Evolutionary conservation across 2,113 vertebrate species (phyloP).

Genomic region (Proterorhinus semilunaris): DNA sequence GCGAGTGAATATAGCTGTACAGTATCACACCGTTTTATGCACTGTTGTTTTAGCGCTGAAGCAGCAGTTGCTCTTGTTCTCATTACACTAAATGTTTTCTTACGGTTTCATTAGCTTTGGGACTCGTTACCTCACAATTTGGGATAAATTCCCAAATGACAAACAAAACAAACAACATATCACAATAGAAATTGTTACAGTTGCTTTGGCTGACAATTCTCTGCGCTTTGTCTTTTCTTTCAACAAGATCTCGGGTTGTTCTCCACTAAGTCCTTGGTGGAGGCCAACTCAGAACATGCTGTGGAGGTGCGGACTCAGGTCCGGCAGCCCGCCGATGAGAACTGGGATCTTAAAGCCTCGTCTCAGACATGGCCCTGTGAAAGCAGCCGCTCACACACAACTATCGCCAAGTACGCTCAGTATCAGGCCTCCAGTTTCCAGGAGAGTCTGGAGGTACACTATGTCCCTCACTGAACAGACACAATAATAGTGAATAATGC

Average conservation of each 20-base stretch:
- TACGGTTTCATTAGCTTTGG: neutral
- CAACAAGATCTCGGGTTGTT: slow-evolving; percentile 86
- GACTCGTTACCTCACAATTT: too few relatives aligned
- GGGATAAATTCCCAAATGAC: too few relatives aligned
- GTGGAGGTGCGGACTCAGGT: slow-evolving; percentile 92
- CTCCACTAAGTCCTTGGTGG: slow-evolving; percentile 91
- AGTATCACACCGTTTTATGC: too few relatives aligned
- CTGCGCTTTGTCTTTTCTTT: slow-evolving; percentile 1
- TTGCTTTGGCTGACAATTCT: neutral
- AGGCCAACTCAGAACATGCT: slow-evolving; percentile 85
- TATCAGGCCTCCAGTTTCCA: slow-evolving; percentile 93
- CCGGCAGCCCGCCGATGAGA: slow-evolving; percentile 90
- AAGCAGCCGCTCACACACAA: slow-evolving; percentile 92
- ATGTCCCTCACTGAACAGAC: slow-evolving; percentile 24
- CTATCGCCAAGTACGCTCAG: slow-evolving; percentile 91
- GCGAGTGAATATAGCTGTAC: too few relatives aligned
- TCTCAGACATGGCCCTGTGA: slow-evolving; percentile 89
- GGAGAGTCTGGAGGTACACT: slow-evolving; percentile 85
- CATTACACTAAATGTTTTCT: neutral
- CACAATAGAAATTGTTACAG: neutral
- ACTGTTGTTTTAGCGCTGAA: neutral
- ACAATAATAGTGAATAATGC: neutral
- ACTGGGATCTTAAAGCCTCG: slow-evolving; percentile 83
- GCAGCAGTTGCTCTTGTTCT: neutral
- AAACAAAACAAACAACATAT: too few relatives aligned